These are phyloP conservation scores for Anarrhichthys ocellatus DNA, from an alignment of 2,113 vertebrate genomes.

Conservation along the genomic window DNA sequence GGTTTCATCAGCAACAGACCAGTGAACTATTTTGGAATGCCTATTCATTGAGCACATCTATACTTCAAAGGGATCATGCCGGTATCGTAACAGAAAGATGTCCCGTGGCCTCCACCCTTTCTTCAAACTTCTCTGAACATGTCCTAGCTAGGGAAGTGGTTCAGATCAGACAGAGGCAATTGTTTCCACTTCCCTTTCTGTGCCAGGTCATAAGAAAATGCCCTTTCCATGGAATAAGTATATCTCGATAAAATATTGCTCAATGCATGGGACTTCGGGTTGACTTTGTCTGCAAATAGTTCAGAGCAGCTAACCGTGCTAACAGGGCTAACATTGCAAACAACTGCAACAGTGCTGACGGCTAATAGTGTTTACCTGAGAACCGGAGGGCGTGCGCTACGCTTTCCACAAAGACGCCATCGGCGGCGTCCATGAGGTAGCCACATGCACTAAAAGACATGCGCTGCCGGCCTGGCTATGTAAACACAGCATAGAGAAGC, in stretches of 20 bases:
- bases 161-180: neutral
- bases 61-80: slow-evolving; percentile 1
- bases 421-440: no score
- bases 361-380: neutral
- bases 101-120: slow-evolving; percentile 37
- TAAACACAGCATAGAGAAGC: neutral
- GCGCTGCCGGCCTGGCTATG: neutral
- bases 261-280: neutral
- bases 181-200: slow-evolving; percentile 1
- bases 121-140: slow-evolving; percentile 26
- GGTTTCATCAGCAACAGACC: slow-evolving; percentile 12
- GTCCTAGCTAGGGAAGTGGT: neutral
- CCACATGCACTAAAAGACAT: no score
- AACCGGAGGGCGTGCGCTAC: neutral
- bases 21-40: neutral
- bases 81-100: slow-evolving; percentile 20
- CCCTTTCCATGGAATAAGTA: neutral
- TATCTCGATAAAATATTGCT: neutral
- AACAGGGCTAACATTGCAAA: no score
- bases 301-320: neutral
- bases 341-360: neutral
- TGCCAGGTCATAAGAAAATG: neutral
- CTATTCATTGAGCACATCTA: slow-evolving; percentile 1
- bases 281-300: neutral
- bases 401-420: neutral